Conservation (phyloP, 2,797 vertebrate genomes). For the Tragelaphus eurycerus region DNA sequence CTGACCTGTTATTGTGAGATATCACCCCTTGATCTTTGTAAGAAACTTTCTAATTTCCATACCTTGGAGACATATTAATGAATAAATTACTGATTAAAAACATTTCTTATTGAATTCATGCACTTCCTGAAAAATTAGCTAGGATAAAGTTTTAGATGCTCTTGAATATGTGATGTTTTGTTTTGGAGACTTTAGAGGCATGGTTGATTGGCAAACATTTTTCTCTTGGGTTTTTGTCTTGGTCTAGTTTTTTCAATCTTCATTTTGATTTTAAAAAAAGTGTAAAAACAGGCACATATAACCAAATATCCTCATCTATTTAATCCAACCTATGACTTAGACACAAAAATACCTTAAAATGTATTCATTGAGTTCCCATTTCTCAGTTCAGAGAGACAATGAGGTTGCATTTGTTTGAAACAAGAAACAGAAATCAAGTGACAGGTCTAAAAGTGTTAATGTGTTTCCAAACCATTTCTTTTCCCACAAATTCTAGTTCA, state of each 20-base stretch:
- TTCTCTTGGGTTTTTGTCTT: background rate
- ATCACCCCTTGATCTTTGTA: background rate
- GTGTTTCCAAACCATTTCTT: background rate
- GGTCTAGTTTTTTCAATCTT: background rate
- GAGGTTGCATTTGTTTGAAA: background rate
- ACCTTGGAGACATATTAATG: conserved; percentile 15
- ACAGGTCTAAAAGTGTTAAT: background rate
- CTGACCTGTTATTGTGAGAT: background rate
- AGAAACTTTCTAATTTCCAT: conserved; percentile 16
- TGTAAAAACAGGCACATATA: background rate
- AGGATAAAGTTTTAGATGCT: background rate
- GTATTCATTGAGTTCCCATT: background rate
- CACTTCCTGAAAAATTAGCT: conserved; percentile 14
- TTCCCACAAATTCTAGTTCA: background rate
- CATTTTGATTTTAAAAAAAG: background rate
- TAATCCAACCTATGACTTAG: background rate
- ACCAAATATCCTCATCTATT: background rate
- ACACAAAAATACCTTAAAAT: background rate
- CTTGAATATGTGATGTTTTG: background rate
- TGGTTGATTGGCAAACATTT: background rate
- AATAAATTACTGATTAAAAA: conserved; percentile 40
- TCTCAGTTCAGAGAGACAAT: background rate
- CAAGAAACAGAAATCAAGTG: background rate
- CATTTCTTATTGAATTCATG: conserved; percentile 11
- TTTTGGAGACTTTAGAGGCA: background rate